Evolutionary conservation across 2,888 invertebrate species (phyloP).

Genomic region (Cistogaster globosa): DNA sequence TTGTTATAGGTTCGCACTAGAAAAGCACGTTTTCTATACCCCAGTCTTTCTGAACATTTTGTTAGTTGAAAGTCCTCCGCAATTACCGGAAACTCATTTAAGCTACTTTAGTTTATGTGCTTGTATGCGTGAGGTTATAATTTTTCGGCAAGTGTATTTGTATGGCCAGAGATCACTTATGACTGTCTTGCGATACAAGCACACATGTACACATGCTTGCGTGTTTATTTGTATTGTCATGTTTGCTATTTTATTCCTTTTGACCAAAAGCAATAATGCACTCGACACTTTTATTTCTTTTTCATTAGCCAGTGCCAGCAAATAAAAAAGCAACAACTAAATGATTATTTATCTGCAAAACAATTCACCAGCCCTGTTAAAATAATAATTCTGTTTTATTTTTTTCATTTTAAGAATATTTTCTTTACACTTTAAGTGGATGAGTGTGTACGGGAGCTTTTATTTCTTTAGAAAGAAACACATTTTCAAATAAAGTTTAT

Average conservation of each 20-base stretch:
- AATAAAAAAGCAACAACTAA: slow-evolving; percentile 51
- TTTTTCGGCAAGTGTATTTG: slow-evolving; percentile 30
- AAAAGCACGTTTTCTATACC: slow-evolving; percentile 32
- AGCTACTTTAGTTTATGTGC: slow-evolving; percentile 69
- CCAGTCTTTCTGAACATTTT: background rate
- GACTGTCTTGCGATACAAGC: background rate
- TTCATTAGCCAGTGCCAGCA: slow-evolving; percentile 69
- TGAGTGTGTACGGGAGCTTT: too few species aligned
- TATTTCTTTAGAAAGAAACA: background rate
- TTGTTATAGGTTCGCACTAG: background rate
- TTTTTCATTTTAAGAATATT: background rate
- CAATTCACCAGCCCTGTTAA: slow-evolving; percentile 39
- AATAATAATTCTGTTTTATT: slow-evolving; percentile 7
- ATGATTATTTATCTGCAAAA: slow-evolving; percentile 70
- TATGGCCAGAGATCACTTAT: slow-evolving; percentile 45
- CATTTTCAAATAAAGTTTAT: slow-evolving; percentile 29
- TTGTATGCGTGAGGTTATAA: slow-evolving; percentile 46
- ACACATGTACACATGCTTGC: background rate
- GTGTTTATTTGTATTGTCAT: slow-evolving; percentile 5
- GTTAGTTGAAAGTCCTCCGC: slow-evolving; percentile 52
- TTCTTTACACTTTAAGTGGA: slow-evolving; percentile 20
- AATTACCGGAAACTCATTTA: slow-evolving; percentile 66
- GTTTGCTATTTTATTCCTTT: slow-evolving; percentile 41
- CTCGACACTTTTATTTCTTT: slow-evolving; percentile 75
- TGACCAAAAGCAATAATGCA: slow-evolving; percentile 74